phyloP scores from a whole-genome alignment of 2,797 vertebrate genomes.

The Aotus griseimembra region DNA sequence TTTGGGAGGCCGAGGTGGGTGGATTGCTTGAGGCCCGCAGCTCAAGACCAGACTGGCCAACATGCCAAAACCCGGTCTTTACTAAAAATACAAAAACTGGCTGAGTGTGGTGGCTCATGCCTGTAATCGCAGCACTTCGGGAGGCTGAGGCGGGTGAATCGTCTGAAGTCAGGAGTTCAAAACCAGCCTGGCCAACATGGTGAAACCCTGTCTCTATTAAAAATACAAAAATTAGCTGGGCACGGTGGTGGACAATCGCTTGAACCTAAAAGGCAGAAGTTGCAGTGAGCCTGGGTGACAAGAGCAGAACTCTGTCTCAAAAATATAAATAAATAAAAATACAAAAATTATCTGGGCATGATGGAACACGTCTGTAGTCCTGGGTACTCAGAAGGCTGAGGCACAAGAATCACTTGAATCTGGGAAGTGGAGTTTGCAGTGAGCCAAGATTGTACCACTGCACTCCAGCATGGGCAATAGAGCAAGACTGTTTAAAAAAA shows the following conservation, averaged over 20 bases:
- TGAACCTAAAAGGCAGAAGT: neutral
- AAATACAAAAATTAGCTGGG: too few relatives aligned
- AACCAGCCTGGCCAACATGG: too few relatives aligned
- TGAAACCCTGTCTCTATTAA: too few relatives aligned
- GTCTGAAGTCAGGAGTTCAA: too few relatives aligned
- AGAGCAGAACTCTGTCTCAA: neutral
- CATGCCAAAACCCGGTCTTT: neutral
- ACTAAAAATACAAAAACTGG: neutral
- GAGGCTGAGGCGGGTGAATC: too few relatives aligned
- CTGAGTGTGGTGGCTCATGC: neutral
- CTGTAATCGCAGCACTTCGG: too few relatives aligned
- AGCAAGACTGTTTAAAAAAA: neutral
- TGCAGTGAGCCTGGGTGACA: neutral
- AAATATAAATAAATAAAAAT: neutral
- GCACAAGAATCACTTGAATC: neutral
- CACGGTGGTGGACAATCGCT: neutral
- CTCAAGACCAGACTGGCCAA: neutral
- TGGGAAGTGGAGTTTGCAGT: neutral
- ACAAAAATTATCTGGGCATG: neutral
- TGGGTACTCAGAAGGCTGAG: neutral
- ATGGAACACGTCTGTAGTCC: neutral
- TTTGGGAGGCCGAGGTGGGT: neutral
- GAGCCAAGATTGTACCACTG: neutral
- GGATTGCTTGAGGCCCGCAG: neutral
- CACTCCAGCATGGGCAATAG: neutral